Evolutionary conservation across 2,888 invertebrate genomes (phyloP).

Genomic region (Anarsia innoxiella): DNA sequence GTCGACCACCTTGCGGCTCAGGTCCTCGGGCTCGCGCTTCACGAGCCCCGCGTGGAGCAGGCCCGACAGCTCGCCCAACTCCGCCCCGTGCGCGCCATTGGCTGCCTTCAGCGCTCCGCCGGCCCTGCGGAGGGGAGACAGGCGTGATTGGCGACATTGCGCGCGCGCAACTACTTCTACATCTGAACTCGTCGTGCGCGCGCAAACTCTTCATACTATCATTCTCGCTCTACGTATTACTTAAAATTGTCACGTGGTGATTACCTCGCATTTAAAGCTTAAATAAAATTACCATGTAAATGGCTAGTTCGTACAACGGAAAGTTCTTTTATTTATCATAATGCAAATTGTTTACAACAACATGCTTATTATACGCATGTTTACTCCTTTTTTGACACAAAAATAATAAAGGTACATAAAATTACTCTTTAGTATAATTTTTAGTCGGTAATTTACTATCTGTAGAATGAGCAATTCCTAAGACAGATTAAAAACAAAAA

Average conservation of each 20-base stretch:
- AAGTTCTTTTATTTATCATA: no score
- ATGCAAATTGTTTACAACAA: no score
- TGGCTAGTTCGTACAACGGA: slow-evolving; percentile 24
- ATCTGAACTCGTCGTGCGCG: slow-evolving; percentile 45
- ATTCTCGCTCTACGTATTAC: slow-evolving; percentile 38
- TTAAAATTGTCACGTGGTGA: slow-evolving; percentile 33
- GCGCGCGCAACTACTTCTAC: slow-evolving; percentile 49
- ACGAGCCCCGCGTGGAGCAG: slow-evolving; percentile 81
- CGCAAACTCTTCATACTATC: slow-evolving; percentile 43
- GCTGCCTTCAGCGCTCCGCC: slow-evolving; percentile 76
- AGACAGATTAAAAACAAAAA: no score
- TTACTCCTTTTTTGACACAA: background rate
- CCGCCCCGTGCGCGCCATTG: slow-evolving; percentile 81
- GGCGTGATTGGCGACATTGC: slow-evolving; percentile 61
- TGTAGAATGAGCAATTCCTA: no score
- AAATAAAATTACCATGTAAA: slow-evolving; percentile 39
- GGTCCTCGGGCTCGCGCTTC: slow-evolving; percentile 88
- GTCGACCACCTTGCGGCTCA: slow-evolving; percentile 81
- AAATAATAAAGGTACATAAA: no score
- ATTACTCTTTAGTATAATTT: no score
- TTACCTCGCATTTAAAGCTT: slow-evolving; percentile 31
- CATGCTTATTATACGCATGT: background rate
- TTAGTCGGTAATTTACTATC: no score
- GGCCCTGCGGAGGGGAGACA: slow-evolving; percentile 79
- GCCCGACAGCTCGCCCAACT: slow-evolving; percentile 77